A percentile compares a stretch with the other conserved stretches of the same genome.
Conservation (phyloP, 2,797 vertebrate species). For the Serranus cabrilla region DNA sequence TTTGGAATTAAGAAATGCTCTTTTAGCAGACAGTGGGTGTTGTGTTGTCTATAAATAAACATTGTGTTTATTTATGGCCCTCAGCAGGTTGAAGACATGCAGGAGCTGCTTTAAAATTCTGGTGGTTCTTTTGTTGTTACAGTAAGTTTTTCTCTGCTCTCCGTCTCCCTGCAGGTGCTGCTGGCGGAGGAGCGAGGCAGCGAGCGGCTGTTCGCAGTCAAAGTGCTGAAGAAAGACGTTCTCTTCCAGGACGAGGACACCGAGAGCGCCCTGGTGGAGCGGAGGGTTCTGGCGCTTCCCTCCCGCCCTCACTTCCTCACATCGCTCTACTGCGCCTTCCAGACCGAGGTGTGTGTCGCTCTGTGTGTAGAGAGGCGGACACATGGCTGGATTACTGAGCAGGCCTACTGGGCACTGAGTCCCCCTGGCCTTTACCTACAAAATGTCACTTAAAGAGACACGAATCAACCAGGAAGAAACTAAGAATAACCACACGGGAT, state of each 20-base stretch:
- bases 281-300: slow-evolving; percentile 89
- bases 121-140: background rate
- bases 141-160: background rate
- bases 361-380: slow-evolving; percentile 1
- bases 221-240: slow-evolving; percentile 95
- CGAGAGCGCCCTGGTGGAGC: slow-evolving; percentile 94
- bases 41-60: slow-evolving; percentile 14
- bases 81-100: slow-evolving; percentile 8
- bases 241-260: slow-evolving; percentile 95
- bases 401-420: no score
- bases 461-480: no score
- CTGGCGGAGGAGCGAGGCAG: slow-evolving; percentile 91
- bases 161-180: slow-evolving; percentile 86
- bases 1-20: background rate
- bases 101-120: slow-evolving; percentile 6
- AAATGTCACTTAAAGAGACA: no score
- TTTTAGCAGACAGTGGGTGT: slow-evolving; percentile 2
- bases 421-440: no score
- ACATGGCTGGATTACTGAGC: no score
- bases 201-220: slow-evolving; percentile 92
- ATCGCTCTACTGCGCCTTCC: slow-evolving; percentile 92
- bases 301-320: slow-evolving; percentile 93
- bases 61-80: slow-evolving; percentile 35
- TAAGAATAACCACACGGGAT: no score
- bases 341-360: slow-evolving; percentile 85